phyloP scores from a whole-genome alignment of 2,113 vertebrate genomes.

The Raja brachyura region DNA sequence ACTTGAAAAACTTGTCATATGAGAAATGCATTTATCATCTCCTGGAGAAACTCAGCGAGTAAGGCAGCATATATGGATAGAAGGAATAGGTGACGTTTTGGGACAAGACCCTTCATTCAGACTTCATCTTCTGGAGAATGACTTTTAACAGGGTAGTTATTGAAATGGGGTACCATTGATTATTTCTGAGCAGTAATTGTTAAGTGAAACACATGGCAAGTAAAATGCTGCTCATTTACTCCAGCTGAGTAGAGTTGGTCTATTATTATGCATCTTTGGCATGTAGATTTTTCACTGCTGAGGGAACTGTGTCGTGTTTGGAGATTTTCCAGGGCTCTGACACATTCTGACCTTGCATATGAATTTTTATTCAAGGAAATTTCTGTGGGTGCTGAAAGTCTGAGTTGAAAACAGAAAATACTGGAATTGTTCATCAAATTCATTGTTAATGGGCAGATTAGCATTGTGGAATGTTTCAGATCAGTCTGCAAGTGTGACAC shows the following conservation, averaged over 20 bases:
- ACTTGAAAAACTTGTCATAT: not conserved
- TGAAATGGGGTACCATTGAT: not conserved
- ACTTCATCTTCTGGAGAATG: not conserved
- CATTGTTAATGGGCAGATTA: no score
- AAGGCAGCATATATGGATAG: no score
- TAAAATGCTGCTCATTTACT: not conserved
- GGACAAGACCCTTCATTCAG: no score
- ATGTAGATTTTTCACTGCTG: not conserved
- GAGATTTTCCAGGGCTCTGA: not conserved
- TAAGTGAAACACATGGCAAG: not conserved
- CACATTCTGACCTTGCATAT: not conserved
- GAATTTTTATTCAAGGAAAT: no score
- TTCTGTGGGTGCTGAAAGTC: no score
- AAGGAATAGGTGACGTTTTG: no score
- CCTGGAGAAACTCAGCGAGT: not conserved
- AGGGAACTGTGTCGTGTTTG: not conserved
- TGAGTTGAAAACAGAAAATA: no score
- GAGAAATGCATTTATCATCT: not conserved
- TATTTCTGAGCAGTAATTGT: not conserved
- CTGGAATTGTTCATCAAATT: no score
- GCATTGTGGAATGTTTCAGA: no score
- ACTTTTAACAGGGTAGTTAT: not conserved
- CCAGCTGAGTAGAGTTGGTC: not conserved
- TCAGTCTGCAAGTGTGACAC: no score
- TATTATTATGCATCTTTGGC: not conserved